Conservation (phyloP, 2,797 vertebrate genomes). For the Lycodopsis pacificus region DNA sequence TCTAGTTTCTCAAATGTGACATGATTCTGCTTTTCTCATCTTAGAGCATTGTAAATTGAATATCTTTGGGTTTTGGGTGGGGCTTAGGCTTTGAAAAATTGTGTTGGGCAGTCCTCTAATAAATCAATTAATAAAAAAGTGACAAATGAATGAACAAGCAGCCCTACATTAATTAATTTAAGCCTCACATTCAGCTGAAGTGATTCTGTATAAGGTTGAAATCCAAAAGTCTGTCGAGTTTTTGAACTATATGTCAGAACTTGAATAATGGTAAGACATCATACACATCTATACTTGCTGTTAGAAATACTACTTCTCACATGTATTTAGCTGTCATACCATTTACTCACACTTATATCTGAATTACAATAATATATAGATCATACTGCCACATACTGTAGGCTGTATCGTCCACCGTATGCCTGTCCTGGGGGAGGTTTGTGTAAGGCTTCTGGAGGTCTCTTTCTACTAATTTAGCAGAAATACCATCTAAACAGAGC, state of each 20-base stretch:
- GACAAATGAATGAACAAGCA: not conserved
- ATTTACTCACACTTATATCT: slow-evolving; percentile 40
- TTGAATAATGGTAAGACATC: not conserved
- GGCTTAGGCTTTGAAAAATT: slow-evolving; percentile 9
- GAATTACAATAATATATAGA: slow-evolving; percentile 33
- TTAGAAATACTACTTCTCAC: slow-evolving; percentile 39
- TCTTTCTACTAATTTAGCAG: slow-evolving; percentile 58
- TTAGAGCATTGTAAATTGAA: slow-evolving; percentile 3
- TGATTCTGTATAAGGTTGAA: not conserved
- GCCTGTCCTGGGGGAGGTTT: slow-evolving; percentile 74
- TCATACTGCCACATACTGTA: slow-evolving; percentile 32
- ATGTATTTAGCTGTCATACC: slow-evolving; percentile 37
- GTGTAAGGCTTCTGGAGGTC: slow-evolving; percentile 65
- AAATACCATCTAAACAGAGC: slow-evolving; percentile 55
- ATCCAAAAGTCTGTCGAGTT: slow-evolving; percentile 10
- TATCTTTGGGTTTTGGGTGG: not conserved
- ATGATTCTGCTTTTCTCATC: slow-evolving; percentile 3
- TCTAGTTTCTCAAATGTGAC: not conserved
- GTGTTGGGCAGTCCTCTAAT: not conserved
- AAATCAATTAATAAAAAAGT: not conserved
- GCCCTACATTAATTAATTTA: not conserved
- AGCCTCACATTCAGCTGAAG: not conserved
- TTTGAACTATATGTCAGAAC: slow-evolving; percentile 10
- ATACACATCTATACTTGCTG: slow-evolving; percentile 2
- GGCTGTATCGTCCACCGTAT: slow-evolving; percentile 44